Percentiles rank a stretch among this genome's conserved stretches.
Conservation (phyloP, 53 echinoderm and acorn worm genomes). For the Patiria pectinifera region DNA sequence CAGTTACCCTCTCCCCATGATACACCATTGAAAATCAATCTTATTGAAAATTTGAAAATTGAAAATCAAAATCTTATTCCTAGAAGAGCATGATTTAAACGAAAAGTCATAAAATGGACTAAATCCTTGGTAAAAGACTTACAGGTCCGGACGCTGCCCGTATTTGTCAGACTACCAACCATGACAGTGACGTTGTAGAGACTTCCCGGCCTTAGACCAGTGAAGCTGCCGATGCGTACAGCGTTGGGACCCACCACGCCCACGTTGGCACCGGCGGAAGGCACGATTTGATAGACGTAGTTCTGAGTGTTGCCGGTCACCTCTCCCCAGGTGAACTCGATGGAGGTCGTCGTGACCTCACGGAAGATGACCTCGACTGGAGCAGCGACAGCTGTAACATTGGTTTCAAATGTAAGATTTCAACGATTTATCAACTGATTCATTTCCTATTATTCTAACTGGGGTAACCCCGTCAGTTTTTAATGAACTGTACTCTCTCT, state of each 20-base stretch:
- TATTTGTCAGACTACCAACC: background rate
- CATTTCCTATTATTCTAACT: too few species aligned
- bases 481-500: too few species aligned
- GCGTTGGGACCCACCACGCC: background rate
- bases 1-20: too few species aligned
- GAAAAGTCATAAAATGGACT: too few species aligned
- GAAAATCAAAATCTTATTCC: too few species aligned
- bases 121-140: conserved; percentile 14
- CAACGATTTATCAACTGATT: too few species aligned
- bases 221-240: conserved; percentile 56
- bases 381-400: conserved; percentile 55
- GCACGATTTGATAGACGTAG: conserved; percentile 52
- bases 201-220: conserved; percentile 51
- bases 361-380: conserved; percentile 70
- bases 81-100: too few species aligned
- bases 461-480: too few species aligned
- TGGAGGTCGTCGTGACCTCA: conserved; percentile 24
- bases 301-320: background rate
- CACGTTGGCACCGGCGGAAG: background rate
- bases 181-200: conserved; percentile 44
- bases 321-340: conserved; percentile 74
- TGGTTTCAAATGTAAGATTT: too few species aligned
- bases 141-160: conserved; percentile 64
- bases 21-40: too few species aligned
- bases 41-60: too few species aligned